phyloP scores from a whole-genome alignment of 2,888 invertebrate species.

The Morinoia aosen region DNA sequence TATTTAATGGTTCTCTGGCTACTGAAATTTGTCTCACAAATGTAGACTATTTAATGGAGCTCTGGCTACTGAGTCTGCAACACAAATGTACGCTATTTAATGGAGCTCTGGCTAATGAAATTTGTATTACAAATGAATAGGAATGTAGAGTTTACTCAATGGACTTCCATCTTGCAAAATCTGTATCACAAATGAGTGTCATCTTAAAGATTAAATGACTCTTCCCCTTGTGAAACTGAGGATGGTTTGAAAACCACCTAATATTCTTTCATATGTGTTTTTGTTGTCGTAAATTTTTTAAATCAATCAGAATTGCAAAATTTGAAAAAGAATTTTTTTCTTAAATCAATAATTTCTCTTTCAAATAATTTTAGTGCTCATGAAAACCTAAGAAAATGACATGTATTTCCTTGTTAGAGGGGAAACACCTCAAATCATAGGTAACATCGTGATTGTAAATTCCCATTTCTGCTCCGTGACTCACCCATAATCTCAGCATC shows the following conservation, averaged over 20 bases:
- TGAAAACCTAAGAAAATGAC: not conserved
- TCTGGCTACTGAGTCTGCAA: slow-evolving; percentile 16
- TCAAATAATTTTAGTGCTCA: not conserved
- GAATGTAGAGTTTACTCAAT: no score
- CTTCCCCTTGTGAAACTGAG: not conserved
- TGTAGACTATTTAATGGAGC: no score
- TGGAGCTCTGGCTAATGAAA: not conserved
- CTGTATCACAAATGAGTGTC: not conserved
- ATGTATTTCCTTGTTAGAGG: not conserved
- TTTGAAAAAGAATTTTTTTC: not conserved
- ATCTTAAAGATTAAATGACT: not conserved
- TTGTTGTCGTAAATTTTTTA: not conserved
- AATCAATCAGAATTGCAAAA: not conserved
- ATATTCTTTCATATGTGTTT: no score
- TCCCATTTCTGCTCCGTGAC: not conserved
- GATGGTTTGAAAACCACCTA: not conserved
- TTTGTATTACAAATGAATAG: not conserved
- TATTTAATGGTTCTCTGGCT: no score
- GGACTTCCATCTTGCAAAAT: no score
- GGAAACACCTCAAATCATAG: no score
- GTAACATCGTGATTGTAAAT: not conserved
- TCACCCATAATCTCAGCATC: slow-evolving; percentile 5
- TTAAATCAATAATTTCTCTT: not conserved
- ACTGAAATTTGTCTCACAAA: no score
- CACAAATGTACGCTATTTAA: not conserved